Evolutionary conservation across 2,797 vertebrate genomes (phyloP).

Genomic region (Pempheris klunzingeri): DNA sequence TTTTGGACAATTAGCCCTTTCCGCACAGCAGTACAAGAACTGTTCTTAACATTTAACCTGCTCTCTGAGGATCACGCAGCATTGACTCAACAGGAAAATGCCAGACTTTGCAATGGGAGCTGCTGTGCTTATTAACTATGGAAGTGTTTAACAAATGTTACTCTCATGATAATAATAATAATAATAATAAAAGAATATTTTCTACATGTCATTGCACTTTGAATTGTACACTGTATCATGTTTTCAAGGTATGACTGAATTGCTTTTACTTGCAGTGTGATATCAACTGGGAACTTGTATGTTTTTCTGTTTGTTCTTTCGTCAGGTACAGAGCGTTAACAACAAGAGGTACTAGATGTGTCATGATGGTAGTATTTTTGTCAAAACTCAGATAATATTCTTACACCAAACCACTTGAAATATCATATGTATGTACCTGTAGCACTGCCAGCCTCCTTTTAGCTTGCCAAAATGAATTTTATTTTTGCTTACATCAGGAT

Average conservation of each 20-base stretch:
- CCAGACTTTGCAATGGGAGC: conserved; percentile 55
- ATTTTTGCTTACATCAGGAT: conserved; percentile 88
- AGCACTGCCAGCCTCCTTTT: conserved; percentile 92
- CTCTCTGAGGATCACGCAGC: conserved; percentile 56
- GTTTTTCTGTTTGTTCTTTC: conserved; percentile 57
- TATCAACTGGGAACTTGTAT: conserved; percentile 64
- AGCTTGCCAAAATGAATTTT: conserved; percentile 94
- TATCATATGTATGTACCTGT: conserved; percentile 87
- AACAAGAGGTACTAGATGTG: conserved; percentile 77
- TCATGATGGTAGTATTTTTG: conserved; percentile 86
- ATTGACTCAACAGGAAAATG: conserved; percentile 53
- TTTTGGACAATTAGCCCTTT: conserved; percentile 44
- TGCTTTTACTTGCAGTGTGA: conserved; percentile 78
- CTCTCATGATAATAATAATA: conserved; percentile 80
- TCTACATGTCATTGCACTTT: conserved; percentile 90
- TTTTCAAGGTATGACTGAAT: conserved; percentile 74
- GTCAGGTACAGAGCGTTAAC: conserved; percentile 66
- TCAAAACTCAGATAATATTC: conserved; percentile 85
- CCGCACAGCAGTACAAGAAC: conserved; percentile 55
- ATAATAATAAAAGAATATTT: conserved; percentile 84
- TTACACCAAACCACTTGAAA: conserved; percentile 87
- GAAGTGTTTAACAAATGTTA: conserved; percentile 78
- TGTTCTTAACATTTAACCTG: conserved; percentile 60
- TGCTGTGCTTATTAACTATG: conserved; percentile 71
- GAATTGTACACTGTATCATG: conserved; percentile 86